Evolutionary conservation across 2,888 invertebrate genomes (phyloP), one percentile per base, ranked within the genome.

Genomic region (Germaria angustata): DNA sequence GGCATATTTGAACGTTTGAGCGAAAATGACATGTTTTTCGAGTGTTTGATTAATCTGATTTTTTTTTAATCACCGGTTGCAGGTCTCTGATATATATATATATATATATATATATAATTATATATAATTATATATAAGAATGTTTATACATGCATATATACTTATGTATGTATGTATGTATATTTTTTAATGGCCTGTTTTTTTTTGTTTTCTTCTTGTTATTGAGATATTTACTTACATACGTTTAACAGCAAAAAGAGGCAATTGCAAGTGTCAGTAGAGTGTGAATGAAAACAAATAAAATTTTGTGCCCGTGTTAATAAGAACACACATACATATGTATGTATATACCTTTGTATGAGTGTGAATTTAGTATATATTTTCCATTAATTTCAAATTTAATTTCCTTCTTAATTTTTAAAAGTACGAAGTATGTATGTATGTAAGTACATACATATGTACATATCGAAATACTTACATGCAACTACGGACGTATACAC

Each of bases 241-340:
- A 63, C 20, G 17, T 73, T 51, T n/a, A 32, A 41, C 41, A 22
- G 53, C 46, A 32, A 65, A 44, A 46, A 65, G 55, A n/a, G 44
- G 65, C 36, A 55, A 65, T 44, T 65, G 65, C 44, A 65, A 75
- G 44, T 75, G 73, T 53, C 61, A 73, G 51, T 41, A 17, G 53
- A n/a, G 57, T 57, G 24, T 51, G 24, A 39, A 17, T 61, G 39
- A 39, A 57, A 7, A 24, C 22, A 57, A 34, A 24, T 49, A 0
- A 53, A n/a, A 34, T 28, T 24, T 5, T 53, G 34, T 39, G 6
- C 8, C 11, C n/a, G 32, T 57, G 15, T 36, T 36, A n/a, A 22
- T 41, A 44, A 15, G n/a, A n/a, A n/a, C n/a, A n/a, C n/a, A n/a
- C n/a, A n/a, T n/a, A n/a, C n/a, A n/a, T n/a, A n/a, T n/a, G n/a